Percentiles rank a stretch among this genome's conserved stretches.
Evolutionary conservation across 2,888 invertebrate species (phyloP).

Genomic region (Camptogramma bilineatum): DNA sequence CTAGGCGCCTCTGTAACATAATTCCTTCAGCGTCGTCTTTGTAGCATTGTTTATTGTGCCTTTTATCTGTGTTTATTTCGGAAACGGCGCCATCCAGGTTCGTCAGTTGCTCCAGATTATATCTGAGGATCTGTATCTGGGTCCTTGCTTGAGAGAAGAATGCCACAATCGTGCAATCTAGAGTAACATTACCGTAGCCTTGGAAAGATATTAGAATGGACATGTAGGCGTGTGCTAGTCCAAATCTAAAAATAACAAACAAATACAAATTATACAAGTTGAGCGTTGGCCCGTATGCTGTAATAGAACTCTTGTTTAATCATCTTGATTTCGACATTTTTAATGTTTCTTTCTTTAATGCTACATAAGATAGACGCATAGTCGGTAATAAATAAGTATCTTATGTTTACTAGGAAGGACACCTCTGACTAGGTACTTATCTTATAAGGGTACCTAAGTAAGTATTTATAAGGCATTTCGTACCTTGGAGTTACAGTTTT

Average conservation of each 20-base stretch:
- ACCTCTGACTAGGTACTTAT: too few species aligned
- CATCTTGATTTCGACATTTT: not conserved
- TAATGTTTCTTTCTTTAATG: too few species aligned
- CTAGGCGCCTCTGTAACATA: constrained; percentile 57
- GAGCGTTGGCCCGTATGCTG: not conserved
- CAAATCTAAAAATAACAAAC: constrained; percentile 60
- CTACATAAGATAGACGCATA: too few species aligned
- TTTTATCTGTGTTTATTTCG: constrained; percentile 37
- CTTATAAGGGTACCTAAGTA: too few species aligned
- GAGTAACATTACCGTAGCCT: constrained; percentile 68
- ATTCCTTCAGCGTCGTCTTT: constrained; percentile 47
- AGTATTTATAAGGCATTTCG: too few species aligned
- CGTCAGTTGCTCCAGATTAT: constrained; percentile 64
- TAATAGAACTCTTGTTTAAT: not conserved
- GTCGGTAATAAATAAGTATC: too few species aligned
- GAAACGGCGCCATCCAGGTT: constrained; percentile 34
- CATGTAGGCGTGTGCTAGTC: constrained; percentile 60
- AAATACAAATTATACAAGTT: not conserved
- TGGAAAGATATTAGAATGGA: constrained; percentile 60
- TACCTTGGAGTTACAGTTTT: too few species aligned
- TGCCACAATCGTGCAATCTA: constrained; percentile 73
- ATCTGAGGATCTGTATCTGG: constrained; percentile 67
- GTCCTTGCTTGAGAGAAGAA: constrained; percentile 68
- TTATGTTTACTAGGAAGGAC: too few species aligned
- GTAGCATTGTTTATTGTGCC: constrained; percentile 39